These are phyloP conservation scores for Bombus turneri DNA, from an alignment of 1,140 invertebrate genomes.

Conservation along the genomic window DNA sequence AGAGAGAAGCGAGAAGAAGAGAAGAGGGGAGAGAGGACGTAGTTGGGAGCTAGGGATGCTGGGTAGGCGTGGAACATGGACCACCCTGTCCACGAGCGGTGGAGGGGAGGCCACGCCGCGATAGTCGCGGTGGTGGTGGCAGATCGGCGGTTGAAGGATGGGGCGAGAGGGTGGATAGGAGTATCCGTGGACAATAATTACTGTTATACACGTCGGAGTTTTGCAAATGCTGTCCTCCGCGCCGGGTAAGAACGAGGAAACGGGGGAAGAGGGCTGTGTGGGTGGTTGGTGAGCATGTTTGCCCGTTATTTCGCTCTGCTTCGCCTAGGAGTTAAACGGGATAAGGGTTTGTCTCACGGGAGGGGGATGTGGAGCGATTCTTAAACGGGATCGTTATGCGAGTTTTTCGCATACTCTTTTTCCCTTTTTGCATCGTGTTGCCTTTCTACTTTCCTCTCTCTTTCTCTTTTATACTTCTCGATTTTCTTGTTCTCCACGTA, in stretches of 20 bases:
- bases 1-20: slow-evolving; percentile 47
- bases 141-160: slow-evolving; percentile 20
- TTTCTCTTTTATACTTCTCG: background rate
- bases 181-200: slow-evolving; percentile 72
- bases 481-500: slow-evolving; percentile 50
- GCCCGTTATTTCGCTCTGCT: slow-evolving; percentile 73
- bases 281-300: slow-evolving; percentile 65
- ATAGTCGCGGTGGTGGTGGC: slow-evolving; percentile 5
- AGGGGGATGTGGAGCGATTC: slow-evolving; percentile 65
- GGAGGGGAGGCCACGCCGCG: slow-evolving; percentile 66
- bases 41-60: slow-evolving; percentile 67
- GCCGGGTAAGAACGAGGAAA: slow-evolving; percentile 46
- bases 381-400: slow-evolving; percentile 82
- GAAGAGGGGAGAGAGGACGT: slow-evolving; percentile 57
- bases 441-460: slow-evolving; percentile 37
- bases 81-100: slow-evolving; percentile 63
- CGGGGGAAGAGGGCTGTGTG: slow-evolving; percentile 56
- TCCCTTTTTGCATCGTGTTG: slow-evolving; percentile 28
- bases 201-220: slow-evolving; percentile 76
- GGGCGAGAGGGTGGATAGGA: slow-evolving; percentile 42
- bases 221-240: slow-evolving; percentile 75
- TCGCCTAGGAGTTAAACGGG: slow-evolving; percentile 1
- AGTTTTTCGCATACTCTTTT: slow-evolving; percentile 73
- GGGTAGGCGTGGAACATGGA: slow-evolving; percentile 73
- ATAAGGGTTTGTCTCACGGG: slow-evolving; percentile 16